Evolutionary conservation across 2,113 vertebrate species (phyloP).

Genomic region (Elanus axillaris): DNA sequence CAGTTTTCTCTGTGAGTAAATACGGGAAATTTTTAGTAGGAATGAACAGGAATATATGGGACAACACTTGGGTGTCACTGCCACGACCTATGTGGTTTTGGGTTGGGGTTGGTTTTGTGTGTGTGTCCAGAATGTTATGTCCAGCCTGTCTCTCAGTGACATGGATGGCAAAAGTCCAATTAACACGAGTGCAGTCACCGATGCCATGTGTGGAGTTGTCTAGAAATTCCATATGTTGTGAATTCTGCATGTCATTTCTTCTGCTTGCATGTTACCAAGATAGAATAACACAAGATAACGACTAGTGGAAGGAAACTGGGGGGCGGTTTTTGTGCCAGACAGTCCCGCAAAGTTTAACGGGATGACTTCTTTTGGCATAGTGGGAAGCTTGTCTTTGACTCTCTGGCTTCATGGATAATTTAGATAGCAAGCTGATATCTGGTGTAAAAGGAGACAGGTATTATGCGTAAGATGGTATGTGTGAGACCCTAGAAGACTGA

Average conservation of each 20-base stretch:
- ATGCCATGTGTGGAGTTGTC: rapidly evolving
- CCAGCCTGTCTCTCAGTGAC: neutral
- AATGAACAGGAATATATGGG: rapidly evolving
- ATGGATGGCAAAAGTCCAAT: rapidly evolving
- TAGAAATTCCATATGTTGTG: neutral
- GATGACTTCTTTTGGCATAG: neutral
- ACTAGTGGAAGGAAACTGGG: neutral
- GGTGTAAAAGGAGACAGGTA: neutral
- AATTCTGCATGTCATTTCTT: rapidly evolving
- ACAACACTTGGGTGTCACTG: neutral
- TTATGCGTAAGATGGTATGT: rapidly evolving
- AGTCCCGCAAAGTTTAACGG: rapidly evolving
- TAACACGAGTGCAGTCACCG: neutral
- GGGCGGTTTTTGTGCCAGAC: rapidly evolving
- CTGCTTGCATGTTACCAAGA: neutral
- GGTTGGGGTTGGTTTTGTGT: neutral
- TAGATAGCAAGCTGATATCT: neutral
- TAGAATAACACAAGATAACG: neutral
- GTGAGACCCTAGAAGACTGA: neutral
- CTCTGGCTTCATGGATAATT: neutral
- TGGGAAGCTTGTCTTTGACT: neutral
- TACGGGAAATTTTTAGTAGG: neutral
- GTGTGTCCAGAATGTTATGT: neutral
- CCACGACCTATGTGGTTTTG: rapidly evolving
- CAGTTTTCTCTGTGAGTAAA: neutral